phyloP scores from a whole-genome alignment of 2,888 invertebrate species.

The Spisula subtruncata region DNA sequence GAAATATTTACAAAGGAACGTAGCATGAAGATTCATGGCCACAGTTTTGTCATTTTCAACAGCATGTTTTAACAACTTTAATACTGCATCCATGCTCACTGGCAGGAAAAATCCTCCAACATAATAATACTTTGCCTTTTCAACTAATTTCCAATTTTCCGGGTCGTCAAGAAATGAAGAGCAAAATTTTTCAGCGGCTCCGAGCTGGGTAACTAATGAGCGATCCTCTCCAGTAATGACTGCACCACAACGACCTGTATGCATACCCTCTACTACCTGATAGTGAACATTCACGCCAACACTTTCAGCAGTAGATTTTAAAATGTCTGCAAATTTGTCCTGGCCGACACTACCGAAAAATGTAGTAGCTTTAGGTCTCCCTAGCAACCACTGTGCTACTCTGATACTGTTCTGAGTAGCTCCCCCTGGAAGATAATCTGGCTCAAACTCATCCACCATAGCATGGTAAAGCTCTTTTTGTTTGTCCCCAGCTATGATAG shows the following conservation, averaged over 20 bases:
- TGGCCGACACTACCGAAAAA: slow-evolving; percentile 98
- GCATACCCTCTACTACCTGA: slow-evolving; percentile 90
- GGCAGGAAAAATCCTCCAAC: slow-evolving; percentile 98
- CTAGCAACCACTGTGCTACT: slow-evolving; percentile 97
- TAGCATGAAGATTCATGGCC: slow-evolving; percentile 98
- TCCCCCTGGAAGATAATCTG: slow-evolving; percentile 97
- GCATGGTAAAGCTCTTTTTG: slow-evolving; percentile 92
- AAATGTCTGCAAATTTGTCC: slow-evolving; percentile 95
- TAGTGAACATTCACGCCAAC: slow-evolving; percentile 96
- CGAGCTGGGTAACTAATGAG: slow-evolving; percentile 98
- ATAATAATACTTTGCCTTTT: slow-evolving; percentile 94
- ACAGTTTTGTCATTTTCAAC: slow-evolving; percentile 92
- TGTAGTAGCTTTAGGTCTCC: slow-evolving; percentile 92
- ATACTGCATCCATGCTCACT: slow-evolving; percentile 95
- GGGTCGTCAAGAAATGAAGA: slow-evolving; percentile 91
- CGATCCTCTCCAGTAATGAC: slow-evolving; percentile 94
- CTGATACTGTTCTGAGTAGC: slow-evolving; percentile 97
- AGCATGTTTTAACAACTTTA: slow-evolving; percentile 94
- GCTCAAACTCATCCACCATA: slow-evolving; percentile 89
- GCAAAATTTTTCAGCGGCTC: slow-evolving; percentile 97
- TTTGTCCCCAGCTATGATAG: slow-evolving; percentile 96
- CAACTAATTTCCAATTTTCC: slow-evolving; percentile 92
- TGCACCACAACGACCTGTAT: slow-evolving; percentile 98
- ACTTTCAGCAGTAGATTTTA: slow-evolving; percentile 92
- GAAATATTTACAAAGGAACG: slow-evolving; percentile 96